Evolutionary conservation across 2,113 vertebrate genomes (phyloP).

Genomic region (Sylvietta virens): DNA sequence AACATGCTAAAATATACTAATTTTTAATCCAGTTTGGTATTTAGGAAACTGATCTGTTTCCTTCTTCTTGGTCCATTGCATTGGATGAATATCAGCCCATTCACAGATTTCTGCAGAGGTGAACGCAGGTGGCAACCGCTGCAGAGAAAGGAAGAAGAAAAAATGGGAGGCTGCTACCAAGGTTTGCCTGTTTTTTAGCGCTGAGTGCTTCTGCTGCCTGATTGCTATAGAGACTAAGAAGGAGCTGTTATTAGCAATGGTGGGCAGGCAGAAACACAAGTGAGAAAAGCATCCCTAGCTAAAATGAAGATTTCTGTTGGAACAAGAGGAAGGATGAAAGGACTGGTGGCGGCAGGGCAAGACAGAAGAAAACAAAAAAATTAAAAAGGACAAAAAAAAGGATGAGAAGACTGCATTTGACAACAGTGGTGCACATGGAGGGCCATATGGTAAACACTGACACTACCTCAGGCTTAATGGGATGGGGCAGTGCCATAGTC

Average conservation of each 20-base stretch:
- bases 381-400: background rate
- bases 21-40: background rate
- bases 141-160: background rate
- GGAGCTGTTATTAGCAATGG: conserved; percentile 48
- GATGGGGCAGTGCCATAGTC: background rate
- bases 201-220: conserved; percentile 36
- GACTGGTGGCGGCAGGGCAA: background rate
- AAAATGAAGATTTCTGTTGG: conserved; percentile 4
- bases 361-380: background rate
- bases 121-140: background rate
- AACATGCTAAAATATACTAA: background rate
- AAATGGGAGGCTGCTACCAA: background rate
- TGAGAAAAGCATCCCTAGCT: background rate
- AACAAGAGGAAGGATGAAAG: background rate
- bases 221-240: conserved; percentile 52
- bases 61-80: background rate
- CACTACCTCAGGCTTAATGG: background rate
- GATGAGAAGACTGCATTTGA: background rate
- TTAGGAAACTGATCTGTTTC: background rate
- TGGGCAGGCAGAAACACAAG: conserved; percentile 24
- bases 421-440: background rate
- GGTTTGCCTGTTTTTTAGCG: background rate
- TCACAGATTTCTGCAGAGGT: background rate
- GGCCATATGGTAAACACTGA: conserved; percentile 5
- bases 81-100: background rate